Base-by-base conservation (phyloP, 2,888 invertebrate species). In the Luperina nickerlii region DNA sequence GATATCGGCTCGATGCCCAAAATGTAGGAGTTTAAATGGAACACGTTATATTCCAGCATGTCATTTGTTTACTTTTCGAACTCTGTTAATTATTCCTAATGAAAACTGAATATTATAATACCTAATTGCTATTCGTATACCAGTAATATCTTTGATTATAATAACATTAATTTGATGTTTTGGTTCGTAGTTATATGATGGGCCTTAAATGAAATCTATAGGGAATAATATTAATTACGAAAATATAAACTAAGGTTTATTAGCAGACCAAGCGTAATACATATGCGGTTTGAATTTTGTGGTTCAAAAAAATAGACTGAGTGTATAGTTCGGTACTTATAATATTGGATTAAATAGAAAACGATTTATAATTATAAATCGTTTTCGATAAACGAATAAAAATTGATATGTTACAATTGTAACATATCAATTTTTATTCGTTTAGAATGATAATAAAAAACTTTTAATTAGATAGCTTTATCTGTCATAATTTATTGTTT, bases 11-110 rank as follows among this genome's bases (percentile, higher is more conserved):
- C 76, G 72, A 76, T 78, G 62, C 79, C 79, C 76, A 62, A 87
- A 88, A 79, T 74, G 82, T 78, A 84, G 78, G 76, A 85, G 81
- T 85, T 90, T 82, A 88, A 89, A 89, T 89, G 89, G 87, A 87
- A 87, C 83, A 73, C 79, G 84, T 76, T 90, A 85, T 90, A 84
- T 87, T 86, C 79, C 76, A 79, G 79, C 67, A 54, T 78, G 73
- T 76, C 86, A 87, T 87, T 84, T 89, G 81, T 86, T 87, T 90
- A 74, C 81, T 78, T 83, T 80, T 51, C 48, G 81, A 78, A 82
- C 27, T 75, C 45, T 45, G 70, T 78, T 84, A 83, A 82, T 81
- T 78, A 82, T 79, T 82, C 69, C 51, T 74, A 78, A 83, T 85
- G 81, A 85, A 83, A 82, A 81, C 32, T n/a, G 15, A 67, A 63